Conservation (phyloP, 1,140 invertebrate genomes). For the Bradynema listronoti region DNA sequence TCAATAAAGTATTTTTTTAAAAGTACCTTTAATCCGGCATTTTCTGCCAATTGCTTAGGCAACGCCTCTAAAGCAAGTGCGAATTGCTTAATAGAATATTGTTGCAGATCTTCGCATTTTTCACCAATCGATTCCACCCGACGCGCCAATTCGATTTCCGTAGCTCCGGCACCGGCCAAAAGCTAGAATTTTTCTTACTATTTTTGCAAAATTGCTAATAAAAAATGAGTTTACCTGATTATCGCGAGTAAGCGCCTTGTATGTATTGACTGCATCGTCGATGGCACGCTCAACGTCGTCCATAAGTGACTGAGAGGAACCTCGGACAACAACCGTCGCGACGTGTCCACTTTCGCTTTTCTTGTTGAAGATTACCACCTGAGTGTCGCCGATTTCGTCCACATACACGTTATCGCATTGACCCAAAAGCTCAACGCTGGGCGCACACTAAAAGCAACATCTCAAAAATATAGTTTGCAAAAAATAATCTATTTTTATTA, state of each 20-base stretch:
- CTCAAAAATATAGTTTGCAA: conserved; percentile 8
- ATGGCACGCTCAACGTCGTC: conserved; percentile 96
- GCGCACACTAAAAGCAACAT: conserved; percentile 67
- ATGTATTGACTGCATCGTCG: conserved; percentile 97
- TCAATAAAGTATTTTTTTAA: background rate
- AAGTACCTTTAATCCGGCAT: conserved; percentile 73
- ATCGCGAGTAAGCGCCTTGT: conserved; percentile 74
- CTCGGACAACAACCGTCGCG: conserved; percentile 84
- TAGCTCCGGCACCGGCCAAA: conserved; percentile 84
- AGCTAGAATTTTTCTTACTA: conserved; percentile 67
- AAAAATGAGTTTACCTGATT: conserved; percentile 21
- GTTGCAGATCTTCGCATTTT: conserved; percentile 83
- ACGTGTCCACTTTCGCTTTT: conserved; percentile 71
- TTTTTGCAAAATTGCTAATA: background rate
- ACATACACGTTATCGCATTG: conserved; percentile 81
- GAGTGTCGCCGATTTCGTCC: conserved; percentile 92
- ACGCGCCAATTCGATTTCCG: conserved; percentile 84
- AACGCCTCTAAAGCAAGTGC: conserved; percentile 81
- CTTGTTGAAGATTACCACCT: conserved; percentile 77
- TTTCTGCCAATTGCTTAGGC: conserved; percentile 85
- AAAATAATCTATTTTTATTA: too few species aligned
- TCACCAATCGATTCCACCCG: conserved; percentile 78
- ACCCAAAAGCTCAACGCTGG: conserved; percentile 81
- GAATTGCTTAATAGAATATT: conserved; percentile 92
- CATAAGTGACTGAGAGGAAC: conserved; percentile 95